Evolutionary conservation across 2,888 invertebrate genomes (phyloP), one percentile per base, ranked within the genome.

Genomic region (Tenthredo amoena): DNA sequence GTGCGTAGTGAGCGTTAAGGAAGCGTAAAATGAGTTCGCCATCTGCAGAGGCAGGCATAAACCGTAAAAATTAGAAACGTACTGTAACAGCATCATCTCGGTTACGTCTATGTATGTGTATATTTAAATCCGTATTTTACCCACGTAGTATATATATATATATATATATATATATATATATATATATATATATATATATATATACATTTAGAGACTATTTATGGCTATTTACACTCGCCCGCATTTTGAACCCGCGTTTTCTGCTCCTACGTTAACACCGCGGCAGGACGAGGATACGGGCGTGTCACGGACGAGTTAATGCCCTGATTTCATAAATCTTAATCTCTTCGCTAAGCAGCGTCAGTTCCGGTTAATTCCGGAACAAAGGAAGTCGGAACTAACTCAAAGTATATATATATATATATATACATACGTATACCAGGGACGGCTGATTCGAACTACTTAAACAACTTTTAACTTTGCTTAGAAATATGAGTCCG

Each of bases 271-370:
- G 26, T 72, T 40, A 37, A 34, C 15, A 18, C 34, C 34, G 31
- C 71, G 18, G 37, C 71, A n/a, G 4, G 18, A 37, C n/a, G 40
- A 62, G 58, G 34, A 81, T 81, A 81, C 58, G 81, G 81, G 81
- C 81, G n/a, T 81, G 81, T 81, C 81, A 62, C 81, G 58, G 37
- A 34, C 34, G 50, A 81, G 79, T 58, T 58, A 62, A 81, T 40
- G 71, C 68, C 83, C 83, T 83, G 83, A 83, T 83, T 83, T 83
- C 83, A 83, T 83, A 83, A 83, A 83, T 83, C 83, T 83, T 83
- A 83, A 83, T 83, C 65, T 71, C 65, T 71, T 68, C 47, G 83
- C 43, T 37, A 71, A 83, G 71, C 83, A 65, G 68, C 47, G 43
- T 55, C 31, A 81, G 81, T 62, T 62, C 58, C 81, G 81, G 81